A percentile compares a stretch with the other conserved stretches of the same genome.
Conservation (phyloP, 1,140 invertebrate species). For the Lepidurus couesii region DNA sequence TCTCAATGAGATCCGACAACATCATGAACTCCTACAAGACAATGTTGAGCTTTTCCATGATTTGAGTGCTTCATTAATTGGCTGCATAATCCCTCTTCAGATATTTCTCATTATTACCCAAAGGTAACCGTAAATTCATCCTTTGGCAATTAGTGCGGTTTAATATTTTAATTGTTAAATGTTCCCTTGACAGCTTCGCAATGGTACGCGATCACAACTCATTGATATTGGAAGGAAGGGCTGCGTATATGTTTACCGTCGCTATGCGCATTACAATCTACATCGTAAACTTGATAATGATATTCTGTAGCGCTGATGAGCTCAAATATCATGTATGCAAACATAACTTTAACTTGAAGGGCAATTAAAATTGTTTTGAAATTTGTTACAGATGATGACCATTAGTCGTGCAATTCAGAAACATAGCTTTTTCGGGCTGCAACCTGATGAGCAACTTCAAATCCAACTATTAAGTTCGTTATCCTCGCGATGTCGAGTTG, state of each 20-base stretch:
- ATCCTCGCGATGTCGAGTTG: not conserved
- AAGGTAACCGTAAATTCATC: not conserved
- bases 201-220: not conserved
- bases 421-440: not conserved
- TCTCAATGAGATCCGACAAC: not conserved
- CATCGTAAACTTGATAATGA: not conserved
- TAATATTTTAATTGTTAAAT: not conserved
- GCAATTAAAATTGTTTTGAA: not conserved
- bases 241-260: not conserved
- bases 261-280: not conserved
- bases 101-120: not conserved
- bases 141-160: not conserved
- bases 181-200: not conserved
- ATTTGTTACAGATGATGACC: not conserved
- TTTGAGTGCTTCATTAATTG: not conserved
- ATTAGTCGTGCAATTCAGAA: constrained; percentile 18
- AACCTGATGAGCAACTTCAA: not conserved
- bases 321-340: not conserved
- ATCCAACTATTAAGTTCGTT: not conserved
- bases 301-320: not conserved
- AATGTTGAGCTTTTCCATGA: not conserved
- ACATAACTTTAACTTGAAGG: not conserved
- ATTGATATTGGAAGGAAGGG: not conserved
- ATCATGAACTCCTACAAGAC: not conserved
- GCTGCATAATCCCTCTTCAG: not conserved